Evolutionary conservation across 2,113 vertebrate species (phyloP).

Genomic region (Centropus unirufus): DNA sequence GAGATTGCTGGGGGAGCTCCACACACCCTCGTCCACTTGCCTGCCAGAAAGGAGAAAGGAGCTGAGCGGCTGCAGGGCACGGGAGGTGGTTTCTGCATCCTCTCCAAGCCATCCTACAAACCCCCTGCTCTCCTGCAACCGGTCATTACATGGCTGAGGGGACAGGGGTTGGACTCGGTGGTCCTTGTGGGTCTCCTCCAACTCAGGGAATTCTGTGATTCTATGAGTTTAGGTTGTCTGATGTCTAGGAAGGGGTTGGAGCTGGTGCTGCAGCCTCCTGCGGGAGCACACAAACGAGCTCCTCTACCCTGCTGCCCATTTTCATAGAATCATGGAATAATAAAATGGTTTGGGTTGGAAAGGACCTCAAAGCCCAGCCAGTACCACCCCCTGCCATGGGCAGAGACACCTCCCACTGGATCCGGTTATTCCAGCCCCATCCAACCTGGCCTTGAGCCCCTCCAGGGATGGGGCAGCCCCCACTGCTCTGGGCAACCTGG

Average conservation of each 20-base stretch:
- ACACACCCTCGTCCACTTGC: conserved; percentile 89
- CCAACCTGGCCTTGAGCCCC: too few species aligned
- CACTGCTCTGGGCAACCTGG: too few species aligned
- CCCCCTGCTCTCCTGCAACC: neutral
- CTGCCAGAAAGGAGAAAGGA: conserved; percentile 57
- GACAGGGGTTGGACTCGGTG: too few species aligned
- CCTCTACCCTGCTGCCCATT: neutral
- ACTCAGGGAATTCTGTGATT: too few species aligned
- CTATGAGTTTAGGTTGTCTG: neutral
- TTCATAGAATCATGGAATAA: too few species aligned
- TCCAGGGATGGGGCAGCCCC: too few species aligned
- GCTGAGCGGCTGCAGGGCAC: fast-evolving
- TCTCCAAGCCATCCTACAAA: neutral
- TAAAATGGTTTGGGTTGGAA: too few species aligned
- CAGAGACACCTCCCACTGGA: too few species aligned
- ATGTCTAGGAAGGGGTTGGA: neutral
- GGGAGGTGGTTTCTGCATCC: neutral
- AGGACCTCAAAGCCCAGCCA: too few species aligned
- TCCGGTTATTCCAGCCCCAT: too few species aligned
- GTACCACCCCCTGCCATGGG: too few species aligned
- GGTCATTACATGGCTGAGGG: fast-evolving
- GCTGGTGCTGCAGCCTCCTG: neutral
- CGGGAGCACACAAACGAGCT: neutral
- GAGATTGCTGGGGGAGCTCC: conserved; percentile 86
- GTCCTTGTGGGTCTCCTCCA: too few species aligned